Percentiles rank a stretch among this genome's conserved stretches.
These are phyloP conservation scores for Harpegnathos saltator DNA, from an alignment of 1,140 invertebrate genomes.

Conservation along the genomic window DNA sequence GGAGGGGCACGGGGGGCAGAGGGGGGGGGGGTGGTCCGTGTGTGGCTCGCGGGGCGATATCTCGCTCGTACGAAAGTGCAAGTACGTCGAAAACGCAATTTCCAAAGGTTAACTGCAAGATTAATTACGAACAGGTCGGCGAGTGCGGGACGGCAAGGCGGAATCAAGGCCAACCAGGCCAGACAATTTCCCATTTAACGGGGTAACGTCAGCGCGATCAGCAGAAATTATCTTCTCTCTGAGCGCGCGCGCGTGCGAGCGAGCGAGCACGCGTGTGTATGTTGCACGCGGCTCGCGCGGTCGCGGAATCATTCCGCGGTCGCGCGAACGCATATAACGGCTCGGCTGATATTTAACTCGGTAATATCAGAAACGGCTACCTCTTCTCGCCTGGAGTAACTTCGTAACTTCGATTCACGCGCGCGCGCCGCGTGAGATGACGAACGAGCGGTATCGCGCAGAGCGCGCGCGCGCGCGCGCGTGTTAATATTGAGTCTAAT, in stretches of 20 bases:
- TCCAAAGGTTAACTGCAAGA: conserved; percentile 72
- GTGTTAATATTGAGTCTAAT: conserved; percentile 57
- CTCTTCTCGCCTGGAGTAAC: background rate
- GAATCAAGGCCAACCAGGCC: conserved; percentile 40
- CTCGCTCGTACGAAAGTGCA: conserved; percentile 45
- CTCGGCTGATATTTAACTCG: conserved; percentile 24
- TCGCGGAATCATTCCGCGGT: conserved; percentile 27
- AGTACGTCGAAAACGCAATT: conserved; percentile 69
- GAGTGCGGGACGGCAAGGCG: conserved; percentile 38
- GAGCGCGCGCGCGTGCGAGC: background rate
- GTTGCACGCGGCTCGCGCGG: too few relatives aligned
- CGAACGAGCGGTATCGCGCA: conserved; percentile 40
- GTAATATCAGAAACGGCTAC: background rate
- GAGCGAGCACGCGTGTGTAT: too few relatives aligned
- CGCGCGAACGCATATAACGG: background rate
- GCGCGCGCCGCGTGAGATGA: background rate
- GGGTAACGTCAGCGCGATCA: conserved; percentile 23
- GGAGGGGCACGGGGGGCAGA: conserved; percentile 7
- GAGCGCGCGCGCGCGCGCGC: conserved; percentile 7
- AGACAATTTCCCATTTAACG: conserved; percentile 51
- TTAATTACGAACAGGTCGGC: conserved; percentile 68
- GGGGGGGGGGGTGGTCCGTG: conserved; percentile 32
- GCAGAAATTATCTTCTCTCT: conserved; percentile 8
- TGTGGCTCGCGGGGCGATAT: conserved; percentile 40
- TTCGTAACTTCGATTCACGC: background rate